Conservation (phyloP, 2,888 invertebrate genomes). For the Sabatieria punctata region DNA sequence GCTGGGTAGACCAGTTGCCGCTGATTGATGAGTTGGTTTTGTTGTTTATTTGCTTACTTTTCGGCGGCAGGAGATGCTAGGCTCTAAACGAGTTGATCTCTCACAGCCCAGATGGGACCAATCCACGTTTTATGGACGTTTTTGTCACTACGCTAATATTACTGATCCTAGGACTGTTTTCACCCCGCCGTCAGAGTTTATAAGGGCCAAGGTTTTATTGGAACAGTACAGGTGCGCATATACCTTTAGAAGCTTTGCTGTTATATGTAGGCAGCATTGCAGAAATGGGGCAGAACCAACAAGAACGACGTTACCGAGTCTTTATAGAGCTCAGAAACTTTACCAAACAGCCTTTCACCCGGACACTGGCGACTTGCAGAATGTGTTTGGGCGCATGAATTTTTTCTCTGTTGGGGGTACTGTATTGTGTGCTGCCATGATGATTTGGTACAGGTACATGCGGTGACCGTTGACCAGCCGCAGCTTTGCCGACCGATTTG, state of each 20-base stretch:
- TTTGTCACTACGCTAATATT: slow-evolving; percentile 70
- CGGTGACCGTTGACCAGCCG: too few relatives aligned
- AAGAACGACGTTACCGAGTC: slow-evolving; percentile 30
- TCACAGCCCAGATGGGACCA: slow-evolving; percentile 15
- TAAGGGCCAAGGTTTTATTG: slow-evolving; percentile 58
- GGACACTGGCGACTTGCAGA: slow-evolving; percentile 70
- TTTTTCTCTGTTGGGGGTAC: slow-evolving; percentile 76
- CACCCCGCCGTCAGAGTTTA: slow-evolving; percentile 50
- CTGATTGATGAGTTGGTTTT: neutral
- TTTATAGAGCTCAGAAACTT: slow-evolving; percentile 31
- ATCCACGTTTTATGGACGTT: slow-evolving; percentile 62
- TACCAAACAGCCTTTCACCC: slow-evolving; percentile 68
- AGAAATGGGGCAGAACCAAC: slow-evolving; percentile 25
- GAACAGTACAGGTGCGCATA: slow-evolving; percentile 50
- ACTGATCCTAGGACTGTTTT: slow-evolving; percentile 84
- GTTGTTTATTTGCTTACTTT: neutral
- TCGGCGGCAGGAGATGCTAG: neutral
- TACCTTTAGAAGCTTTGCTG: neutral
- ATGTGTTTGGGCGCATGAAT: slow-evolving; percentile 78
- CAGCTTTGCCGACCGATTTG: too few relatives aligned
- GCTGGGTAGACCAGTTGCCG: too few relatives aligned
- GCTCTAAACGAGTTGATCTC: slow-evolving; percentile 1
- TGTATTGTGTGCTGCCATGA: slow-evolving; percentile 72
- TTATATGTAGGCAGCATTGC: slow-evolving; percentile 41
- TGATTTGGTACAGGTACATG: slow-evolving; percentile 73